Base-by-base conservation (phyloP, 2,797 vertebrate species). In the Aeoliscus strigatus region DNA sequence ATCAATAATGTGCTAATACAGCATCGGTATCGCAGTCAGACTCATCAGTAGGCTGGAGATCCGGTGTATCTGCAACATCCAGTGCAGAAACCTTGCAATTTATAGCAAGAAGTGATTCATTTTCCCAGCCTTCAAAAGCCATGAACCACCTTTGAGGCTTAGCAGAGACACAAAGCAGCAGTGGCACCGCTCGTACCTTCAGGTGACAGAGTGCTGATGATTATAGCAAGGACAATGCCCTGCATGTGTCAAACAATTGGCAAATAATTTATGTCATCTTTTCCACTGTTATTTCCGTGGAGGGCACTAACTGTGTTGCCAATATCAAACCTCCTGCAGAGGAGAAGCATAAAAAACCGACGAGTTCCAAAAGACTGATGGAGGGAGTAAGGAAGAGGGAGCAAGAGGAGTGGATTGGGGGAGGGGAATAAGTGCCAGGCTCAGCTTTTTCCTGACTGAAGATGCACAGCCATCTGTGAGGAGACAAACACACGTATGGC, bases 251-350 rank as follows among this genome's bases (percentile, higher is more conserved):
- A 94, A 93, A 90, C 86, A 81, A 90, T 93, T 92, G 93, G 89
- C 92, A 94, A 94, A 96, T 93, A 93, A 94, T 90, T 94, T 90
- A 91, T 94, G 91, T 94, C 91, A 94, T 91, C 90, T 93, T 92
- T 91, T 91, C 88, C 88, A 82, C 87, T 81, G 86, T 92, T 91
- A 93, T 94, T 96, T 94, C 90, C 91, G 85, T 84, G 86, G 90
- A 92, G 90, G 90, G 89, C 90, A 88, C 90, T 90, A 93, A 92
- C 89, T 82, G 90, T 88, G 86, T 91, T 92, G 92, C 91, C 88
- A 88, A 91, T 94, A 94, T 91, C 91, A 91, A 93, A 91, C 90
- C 86, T 90, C 87, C 77, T 84, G 81, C 79, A 80, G 82, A 79
- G 81, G 65, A 68, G 75, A 79, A 43, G 29, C 40, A 42, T 56